Conservation (phyloP, 92 coral and sea anemone species). For the Ricordea florida region DNA sequence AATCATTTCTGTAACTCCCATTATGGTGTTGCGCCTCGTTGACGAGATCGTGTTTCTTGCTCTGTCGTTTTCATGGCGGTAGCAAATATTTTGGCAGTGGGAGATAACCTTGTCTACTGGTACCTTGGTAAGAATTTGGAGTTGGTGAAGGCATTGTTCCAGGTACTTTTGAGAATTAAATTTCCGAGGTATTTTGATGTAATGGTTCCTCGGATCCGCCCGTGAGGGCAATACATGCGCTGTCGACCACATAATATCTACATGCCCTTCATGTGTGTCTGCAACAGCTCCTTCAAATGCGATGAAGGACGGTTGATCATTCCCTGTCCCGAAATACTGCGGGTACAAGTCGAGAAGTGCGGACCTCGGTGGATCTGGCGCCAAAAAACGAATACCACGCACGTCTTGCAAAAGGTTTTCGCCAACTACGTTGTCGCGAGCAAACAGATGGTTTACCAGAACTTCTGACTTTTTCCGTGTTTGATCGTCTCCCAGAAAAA, state of each 20-base stretch:
- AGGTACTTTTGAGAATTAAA: no score
- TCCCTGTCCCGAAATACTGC: slow-evolving; percentile 9
- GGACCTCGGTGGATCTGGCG: slow-evolving; percentile 17
- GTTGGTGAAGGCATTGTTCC: no score
- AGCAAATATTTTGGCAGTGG: no score
- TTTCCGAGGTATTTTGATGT: no score
- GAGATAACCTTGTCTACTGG: no score
- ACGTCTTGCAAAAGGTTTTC: slow-evolving; percentile 30
- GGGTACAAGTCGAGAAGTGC: slow-evolving; percentile 9
- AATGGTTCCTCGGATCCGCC: slow-evolving; percentile 16
- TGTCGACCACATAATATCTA: slow-evolving; percentile 60
- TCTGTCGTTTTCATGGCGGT: no score
- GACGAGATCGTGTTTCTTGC: no score
- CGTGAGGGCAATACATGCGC: slow-evolving; percentile 43
- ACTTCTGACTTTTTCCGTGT: slow-evolving; percentile 48
- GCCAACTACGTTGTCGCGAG: slow-evolving; percentile 12
- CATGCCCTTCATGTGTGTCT: not conserved
- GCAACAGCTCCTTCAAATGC: slow-evolving; percentile 55
- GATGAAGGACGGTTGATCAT: slow-evolving; percentile 30
- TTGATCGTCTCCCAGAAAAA: not conserved
- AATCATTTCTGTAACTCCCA: no score
- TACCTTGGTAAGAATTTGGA: no score
- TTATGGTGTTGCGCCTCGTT: no score
- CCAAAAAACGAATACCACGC: slow-evolving; percentile 48
- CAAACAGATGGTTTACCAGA: slow-evolving; percentile 30